These are phyloP conservation scores for Bergia sp. DNA, from an alignment of 92 coral and sea anemone species.

Conservation along the genomic window DNA sequence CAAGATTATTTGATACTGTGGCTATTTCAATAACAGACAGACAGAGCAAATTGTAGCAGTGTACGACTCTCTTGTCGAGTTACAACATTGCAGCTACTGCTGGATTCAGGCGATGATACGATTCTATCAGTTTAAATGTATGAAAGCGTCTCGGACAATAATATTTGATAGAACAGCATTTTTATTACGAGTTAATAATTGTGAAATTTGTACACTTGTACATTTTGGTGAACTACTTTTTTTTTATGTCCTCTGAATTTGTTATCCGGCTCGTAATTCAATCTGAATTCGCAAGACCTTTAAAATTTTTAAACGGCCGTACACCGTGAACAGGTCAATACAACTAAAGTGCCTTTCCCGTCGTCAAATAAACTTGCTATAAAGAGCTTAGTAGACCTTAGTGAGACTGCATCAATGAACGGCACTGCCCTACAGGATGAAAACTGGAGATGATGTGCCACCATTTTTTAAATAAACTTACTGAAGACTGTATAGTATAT, in stretches of 20 bases:
- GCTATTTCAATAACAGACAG: no score
- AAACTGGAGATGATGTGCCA: not conserved
- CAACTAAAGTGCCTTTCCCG: slow-evolving; percentile 51
- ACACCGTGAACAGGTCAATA: not conserved
- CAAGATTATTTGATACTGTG: not conserved
- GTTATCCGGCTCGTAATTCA: not conserved
- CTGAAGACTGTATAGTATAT: no score
- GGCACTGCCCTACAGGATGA: not conserved
- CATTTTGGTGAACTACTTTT: not conserved
- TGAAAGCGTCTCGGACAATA: not conserved
- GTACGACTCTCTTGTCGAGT: not conserved
- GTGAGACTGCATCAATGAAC: not conserved
- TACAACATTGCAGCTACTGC: not conserved
- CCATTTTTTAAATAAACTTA: no score
- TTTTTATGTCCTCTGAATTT: not conserved
- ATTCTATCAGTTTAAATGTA: not conserved
- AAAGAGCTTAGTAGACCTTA: slow-evolving; percentile 45
- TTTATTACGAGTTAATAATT: no score
- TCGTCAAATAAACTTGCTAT: slow-evolving; percentile 50
- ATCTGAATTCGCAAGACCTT: not conserved
- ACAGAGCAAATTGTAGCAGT: not conserved
- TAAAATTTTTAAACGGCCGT: not conserved
- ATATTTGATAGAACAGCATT: no score
- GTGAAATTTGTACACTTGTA: not conserved
- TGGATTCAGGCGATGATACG: not conserved